A percentile compares a stretch with the other conserved stretches of the same genome.
phyloP scores from a whole-genome alignment of 2,888 invertebrate species.

The Drosophila rubida region DNA sequence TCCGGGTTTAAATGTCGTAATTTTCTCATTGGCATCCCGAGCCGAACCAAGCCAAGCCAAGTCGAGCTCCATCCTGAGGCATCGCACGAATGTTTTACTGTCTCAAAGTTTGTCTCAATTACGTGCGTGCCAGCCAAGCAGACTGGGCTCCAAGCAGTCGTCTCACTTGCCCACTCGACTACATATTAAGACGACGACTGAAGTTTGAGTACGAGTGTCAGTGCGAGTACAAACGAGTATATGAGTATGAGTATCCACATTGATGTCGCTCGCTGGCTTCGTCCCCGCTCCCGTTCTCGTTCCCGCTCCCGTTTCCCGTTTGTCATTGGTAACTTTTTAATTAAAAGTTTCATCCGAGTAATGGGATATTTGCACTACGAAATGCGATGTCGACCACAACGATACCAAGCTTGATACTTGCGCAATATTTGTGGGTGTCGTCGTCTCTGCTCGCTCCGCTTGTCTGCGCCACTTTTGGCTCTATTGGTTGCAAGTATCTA shows the following conservation, averaged over 20 bases:
- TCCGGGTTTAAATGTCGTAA: slow-evolving; percentile 78
- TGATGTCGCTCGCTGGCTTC: slow-evolving; percentile 36
- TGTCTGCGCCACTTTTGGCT: slow-evolving; percentile 32
- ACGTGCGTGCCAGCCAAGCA: slow-evolving; percentile 75
- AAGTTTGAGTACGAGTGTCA: slow-evolving; percentile 4
- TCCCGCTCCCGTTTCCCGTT: slow-evolving; percentile 46
- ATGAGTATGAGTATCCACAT: slow-evolving; percentile 24
- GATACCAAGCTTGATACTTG: slow-evolving; percentile 42
- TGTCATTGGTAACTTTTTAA: slow-evolving; percentile 80
- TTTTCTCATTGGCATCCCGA: slow-evolving; percentile 72
- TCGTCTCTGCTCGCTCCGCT: not conserved
- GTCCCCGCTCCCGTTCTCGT: no score
- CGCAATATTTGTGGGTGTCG: slow-evolving; percentile 74
- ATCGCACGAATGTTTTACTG: slow-evolving; percentile 73
- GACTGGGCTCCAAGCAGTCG: slow-evolving; percentile 11
- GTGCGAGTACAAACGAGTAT: no score
- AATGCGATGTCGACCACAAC: slow-evolving; percentile 71
- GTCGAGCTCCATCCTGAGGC: slow-evolving; percentile 40
- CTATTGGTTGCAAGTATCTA: slow-evolving; percentile 73
- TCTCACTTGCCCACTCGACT: slow-evolving; percentile 33
- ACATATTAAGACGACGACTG: slow-evolving; percentile 62
- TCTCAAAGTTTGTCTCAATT: slow-evolving; percentile 78
- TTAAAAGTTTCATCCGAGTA: slow-evolving; percentile 81
- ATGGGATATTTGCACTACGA: slow-evolving; percentile 78
- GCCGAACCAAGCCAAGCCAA: not conserved